Conservation (phyloP, 2,888 invertebrate species). For the Pseudococcus jackbeardsleyi region DNA sequence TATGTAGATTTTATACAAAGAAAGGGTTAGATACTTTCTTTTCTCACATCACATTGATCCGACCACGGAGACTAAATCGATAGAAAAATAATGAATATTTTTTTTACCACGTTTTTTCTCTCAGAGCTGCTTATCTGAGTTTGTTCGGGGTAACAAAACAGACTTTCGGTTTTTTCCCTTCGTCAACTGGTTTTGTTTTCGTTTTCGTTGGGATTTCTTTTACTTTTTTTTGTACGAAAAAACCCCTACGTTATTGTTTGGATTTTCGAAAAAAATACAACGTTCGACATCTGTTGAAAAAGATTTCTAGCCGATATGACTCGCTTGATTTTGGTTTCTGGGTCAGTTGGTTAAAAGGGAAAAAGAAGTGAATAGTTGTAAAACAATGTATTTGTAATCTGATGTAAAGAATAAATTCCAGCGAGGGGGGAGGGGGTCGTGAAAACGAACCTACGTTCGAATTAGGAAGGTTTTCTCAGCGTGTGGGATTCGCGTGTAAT, state of each 20-base stretch:
- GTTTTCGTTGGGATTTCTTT: slow-evolving; percentile 4
- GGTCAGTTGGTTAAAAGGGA: slow-evolving; percentile 19
- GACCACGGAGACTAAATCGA: not conserved
- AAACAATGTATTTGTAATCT: slow-evolving; percentile 41
- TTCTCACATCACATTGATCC: slow-evolving; percentile 45
- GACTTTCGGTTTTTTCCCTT: slow-evolving; percentile 31
- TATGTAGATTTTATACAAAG: not conserved
- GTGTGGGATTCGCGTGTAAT: not conserved
- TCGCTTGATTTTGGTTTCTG: slow-evolving; percentile 14
- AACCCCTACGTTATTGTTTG: slow-evolving; percentile 16
- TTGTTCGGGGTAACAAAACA: slow-evolving; percentile 36
- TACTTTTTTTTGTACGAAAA: not conserved
- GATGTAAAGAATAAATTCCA: slow-evolving; percentile 31
- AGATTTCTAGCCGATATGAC: not conserved
- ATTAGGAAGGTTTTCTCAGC: not conserved
- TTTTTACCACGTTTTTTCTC: slow-evolving; percentile 47
- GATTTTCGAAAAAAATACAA: slow-evolving; percentile 25
- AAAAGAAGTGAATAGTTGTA: slow-evolving; percentile 12
- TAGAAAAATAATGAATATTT: slow-evolving; percentile 46
- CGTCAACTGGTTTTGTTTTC: slow-evolving; percentile 50
- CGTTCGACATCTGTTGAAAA: slow-evolving; percentile 51
- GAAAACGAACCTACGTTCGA: not conserved
- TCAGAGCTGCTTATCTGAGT: not conserved
- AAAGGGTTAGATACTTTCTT: slow-evolving; percentile 38
- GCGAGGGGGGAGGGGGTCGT: not conserved